These are phyloP conservation scores for Tretioscincus oriximinensis DNA, from an alignment of 2,113 vertebrate genomes.

Conservation along the genomic window DNA sequence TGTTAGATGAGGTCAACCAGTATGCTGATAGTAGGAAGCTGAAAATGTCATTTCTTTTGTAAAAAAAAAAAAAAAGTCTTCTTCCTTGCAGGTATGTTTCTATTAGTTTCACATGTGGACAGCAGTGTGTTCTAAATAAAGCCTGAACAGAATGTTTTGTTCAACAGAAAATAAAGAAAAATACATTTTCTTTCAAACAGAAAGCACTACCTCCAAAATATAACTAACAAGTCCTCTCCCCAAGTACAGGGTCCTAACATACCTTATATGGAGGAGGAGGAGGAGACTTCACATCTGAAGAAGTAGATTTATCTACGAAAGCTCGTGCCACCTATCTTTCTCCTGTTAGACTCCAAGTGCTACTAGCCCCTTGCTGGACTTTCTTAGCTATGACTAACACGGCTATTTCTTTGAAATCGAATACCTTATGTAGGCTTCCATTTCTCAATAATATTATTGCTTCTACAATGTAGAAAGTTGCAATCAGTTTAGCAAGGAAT, in stretches of 20 bases:
- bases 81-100: background rate
- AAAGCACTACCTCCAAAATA: background rate
- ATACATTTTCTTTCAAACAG: background rate
- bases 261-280: no score
- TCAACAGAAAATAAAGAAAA: background rate
- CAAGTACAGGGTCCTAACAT: background rate
- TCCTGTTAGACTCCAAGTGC: no score
- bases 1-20: background rate
- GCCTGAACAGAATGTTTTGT: background rate
- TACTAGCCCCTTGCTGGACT: no score
- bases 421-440: background rate
- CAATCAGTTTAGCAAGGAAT: conserved; percentile 4
- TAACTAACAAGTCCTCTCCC: background rate
- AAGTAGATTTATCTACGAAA: no score
- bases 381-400: no score
- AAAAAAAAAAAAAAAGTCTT: background rate
- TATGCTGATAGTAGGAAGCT: background rate
- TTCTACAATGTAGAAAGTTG: conserved; percentile 1
- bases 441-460: conserved; percentile 3
- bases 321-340: no score
- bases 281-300: no score
- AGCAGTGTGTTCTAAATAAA: background rate
- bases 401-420: no score
- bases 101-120: background rate
- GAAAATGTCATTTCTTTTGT: background rate